phyloP scores from a whole-genome alignment of 2,888 invertebrate species.

The Catotricha subobsoleta region DNA sequence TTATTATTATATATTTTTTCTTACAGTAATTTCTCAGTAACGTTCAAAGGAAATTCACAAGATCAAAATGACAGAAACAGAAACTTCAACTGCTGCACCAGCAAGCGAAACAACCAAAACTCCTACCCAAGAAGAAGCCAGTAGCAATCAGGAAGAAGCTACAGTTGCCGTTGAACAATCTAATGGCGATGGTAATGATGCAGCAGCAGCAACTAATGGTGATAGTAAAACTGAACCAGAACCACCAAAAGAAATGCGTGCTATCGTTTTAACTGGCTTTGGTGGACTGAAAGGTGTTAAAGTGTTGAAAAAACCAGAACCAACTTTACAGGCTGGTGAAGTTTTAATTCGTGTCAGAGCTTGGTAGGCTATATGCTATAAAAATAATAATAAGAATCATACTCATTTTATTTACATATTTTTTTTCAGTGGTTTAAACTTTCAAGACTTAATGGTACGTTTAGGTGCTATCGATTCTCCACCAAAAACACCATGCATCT shows the following conservation, averaged over 20 bases:
- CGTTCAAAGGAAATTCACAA: no score
- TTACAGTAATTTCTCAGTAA: no score
- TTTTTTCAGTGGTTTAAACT: conserved; percentile 58
- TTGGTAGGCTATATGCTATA: conserved; percentile 44
- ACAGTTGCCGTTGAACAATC: conserved; percentile 19
- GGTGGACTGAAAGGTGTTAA: conserved; percentile 74
- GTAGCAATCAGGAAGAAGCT: conserved; percentile 33
- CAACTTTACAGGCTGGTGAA: conserved; percentile 50
- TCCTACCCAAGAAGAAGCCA: conserved; percentile 22
- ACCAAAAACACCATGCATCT: conserved; percentile 76
- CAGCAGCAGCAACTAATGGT: conserved; percentile 24
- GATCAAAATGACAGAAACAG: conserved; percentile 36
- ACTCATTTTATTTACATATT: background rate
- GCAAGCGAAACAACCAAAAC: conserved; percentile 25
- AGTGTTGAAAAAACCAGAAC: conserved; percentile 63
- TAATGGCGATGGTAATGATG: conserved; percentile 9
- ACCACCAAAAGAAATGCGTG: conserved; percentile 67
- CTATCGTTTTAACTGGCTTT: conserved; percentile 67
- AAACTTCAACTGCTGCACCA: conserved; percentile 31
- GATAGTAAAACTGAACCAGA: conserved; percentile 38
- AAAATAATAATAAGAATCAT: background rate
- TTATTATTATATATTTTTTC: no score
- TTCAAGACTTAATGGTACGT: conserved; percentile 75
- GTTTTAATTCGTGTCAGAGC: conserved; percentile 69
- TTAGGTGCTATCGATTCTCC: conserved; percentile 74